These are phyloP conservation scores for Pangasius djambal DNA, from an alignment of 2,797 vertebrate genomes.

Conservation along the genomic window DNA sequence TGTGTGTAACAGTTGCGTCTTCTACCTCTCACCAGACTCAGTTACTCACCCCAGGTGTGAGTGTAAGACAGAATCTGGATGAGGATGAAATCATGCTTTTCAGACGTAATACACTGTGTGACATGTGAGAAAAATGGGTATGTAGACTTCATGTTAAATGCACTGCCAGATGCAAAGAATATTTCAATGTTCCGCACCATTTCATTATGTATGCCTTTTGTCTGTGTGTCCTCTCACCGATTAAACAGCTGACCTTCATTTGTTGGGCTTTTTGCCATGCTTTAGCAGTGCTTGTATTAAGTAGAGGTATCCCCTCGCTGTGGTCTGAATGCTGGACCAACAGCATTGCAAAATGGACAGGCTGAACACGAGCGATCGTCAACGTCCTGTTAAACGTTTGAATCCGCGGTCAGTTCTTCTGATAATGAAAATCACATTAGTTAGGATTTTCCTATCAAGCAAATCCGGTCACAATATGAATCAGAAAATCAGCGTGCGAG, in stretches of 20 bases:
- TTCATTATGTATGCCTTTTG: neutral
- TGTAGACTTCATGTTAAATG: neutral
- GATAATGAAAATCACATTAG: conserved; percentile 35
- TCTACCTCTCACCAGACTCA: neutral
- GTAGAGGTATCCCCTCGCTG: neutral
- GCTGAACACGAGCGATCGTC: conserved; percentile 30
- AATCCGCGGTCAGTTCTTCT: conserved; percentile 30
- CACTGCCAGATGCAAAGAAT: neutral
- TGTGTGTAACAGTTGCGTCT: neutral
- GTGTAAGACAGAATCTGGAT: neutral
- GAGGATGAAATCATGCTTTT: neutral
- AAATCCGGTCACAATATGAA: conserved; percentile 18
- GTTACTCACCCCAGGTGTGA: neutral
- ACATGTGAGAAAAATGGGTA: neutral
- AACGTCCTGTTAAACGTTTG: conserved; percentile 41
- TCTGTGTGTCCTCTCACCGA: neutral
- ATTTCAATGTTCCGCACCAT: neutral
- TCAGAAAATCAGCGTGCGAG: neutral
- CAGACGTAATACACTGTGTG: neutral
- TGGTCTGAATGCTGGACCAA: conserved; percentile 25
- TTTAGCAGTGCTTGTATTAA: neutral
- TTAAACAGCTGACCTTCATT: neutral
- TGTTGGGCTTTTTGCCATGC: neutral
- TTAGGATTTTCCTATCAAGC: conserved; percentile 18
- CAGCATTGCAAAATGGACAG: conserved; percentile 39